Evolutionary conservation across 2,888 invertebrate species (phyloP).

Genomic region (Onchidella celtica): DNA sequence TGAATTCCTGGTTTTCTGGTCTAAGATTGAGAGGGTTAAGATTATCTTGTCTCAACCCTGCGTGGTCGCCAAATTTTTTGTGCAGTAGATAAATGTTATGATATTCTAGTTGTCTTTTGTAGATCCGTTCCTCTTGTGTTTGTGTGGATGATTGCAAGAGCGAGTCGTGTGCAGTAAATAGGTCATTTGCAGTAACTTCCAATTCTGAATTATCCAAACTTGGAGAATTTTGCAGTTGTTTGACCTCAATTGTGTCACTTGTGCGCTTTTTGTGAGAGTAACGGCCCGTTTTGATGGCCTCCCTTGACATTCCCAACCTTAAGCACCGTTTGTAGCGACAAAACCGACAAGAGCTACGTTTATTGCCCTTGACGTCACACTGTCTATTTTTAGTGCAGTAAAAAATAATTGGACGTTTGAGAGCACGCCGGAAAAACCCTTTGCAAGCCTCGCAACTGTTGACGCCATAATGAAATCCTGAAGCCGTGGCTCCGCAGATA

Average conservation of each 20-base stretch:
- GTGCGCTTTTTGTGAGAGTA: conserved; percentile 77
- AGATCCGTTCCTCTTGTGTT: neutral
- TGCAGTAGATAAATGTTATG: conserved; percentile 7
- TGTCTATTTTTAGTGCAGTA: conserved; percentile 61
- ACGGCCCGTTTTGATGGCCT: conserved; percentile 78
- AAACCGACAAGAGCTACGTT: conserved; percentile 70
- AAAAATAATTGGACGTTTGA: conserved; percentile 39
- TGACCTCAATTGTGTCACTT: conserved; percentile 74
- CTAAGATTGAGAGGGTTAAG: neutral
- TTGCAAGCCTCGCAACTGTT: conserved; percentile 57
- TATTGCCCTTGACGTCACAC: conserved; percentile 67
- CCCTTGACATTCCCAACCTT: conserved; percentile 75
- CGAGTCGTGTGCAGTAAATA: conserved; percentile 6
- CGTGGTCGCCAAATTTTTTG: conserved; percentile 4
- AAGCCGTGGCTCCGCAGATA: conserved; percentile 54
- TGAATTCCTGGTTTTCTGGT: too few species aligned
- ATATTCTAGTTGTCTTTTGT: conserved; percentile 30
- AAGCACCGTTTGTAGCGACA: conserved; percentile 75
- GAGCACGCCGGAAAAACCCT: conserved; percentile 51
- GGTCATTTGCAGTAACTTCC: neutral
- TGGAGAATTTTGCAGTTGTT: conserved; percentile 55
- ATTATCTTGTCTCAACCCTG: neutral
- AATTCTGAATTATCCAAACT: neutral
- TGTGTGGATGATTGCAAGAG: neutral
- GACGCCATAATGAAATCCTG: conserved; percentile 56